phyloP scores from a whole-genome alignment of 2,797 vertebrate genomes.

The Botia almorhae region DNA sequence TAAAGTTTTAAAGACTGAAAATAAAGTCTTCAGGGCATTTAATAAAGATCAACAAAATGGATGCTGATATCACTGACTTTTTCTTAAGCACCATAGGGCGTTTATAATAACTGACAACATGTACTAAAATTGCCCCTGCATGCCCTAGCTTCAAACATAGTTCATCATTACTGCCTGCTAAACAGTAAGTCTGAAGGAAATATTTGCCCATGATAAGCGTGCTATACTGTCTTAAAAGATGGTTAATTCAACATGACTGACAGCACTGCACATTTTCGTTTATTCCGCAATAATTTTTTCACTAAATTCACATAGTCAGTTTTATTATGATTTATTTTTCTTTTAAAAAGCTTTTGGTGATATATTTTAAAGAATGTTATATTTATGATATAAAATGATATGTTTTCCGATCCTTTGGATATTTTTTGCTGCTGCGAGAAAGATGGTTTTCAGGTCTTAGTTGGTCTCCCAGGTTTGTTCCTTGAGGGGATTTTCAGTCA shows the following conservation, averaged over 20 bases:
- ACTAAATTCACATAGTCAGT: no score
- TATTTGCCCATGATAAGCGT: slow-evolving; percentile 33
- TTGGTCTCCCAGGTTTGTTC: no score
- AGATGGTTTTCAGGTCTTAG: no score
- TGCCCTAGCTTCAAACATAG: slow-evolving; percentile 64
- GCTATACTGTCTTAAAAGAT: slow-evolving; percentile 63
- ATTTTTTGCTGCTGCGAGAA: no score
- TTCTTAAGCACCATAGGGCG: not conserved
- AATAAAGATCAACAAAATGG: slow-evolving; percentile 14
- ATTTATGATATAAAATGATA: no score
- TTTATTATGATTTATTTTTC: no score
- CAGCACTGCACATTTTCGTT: slow-evolving; percentile 68
- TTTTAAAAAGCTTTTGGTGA: no score
- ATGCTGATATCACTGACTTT: slow-evolving; percentile 21
- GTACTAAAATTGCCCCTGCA: slow-evolving; percentile 63
- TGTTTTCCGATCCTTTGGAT: no score
- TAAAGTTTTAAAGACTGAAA: no score
- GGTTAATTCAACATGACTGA: slow-evolving; percentile 75
- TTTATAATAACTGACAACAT: slow-evolving; percentile 48
- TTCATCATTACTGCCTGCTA: slow-evolving; percentile 64
- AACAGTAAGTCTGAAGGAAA: slow-evolving; percentile 62
- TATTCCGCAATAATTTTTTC: not conserved
- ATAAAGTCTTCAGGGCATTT: slow-evolving; percentile 5
- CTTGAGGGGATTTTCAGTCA: no score
- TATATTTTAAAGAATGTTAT: no score